A percentile compares a stretch with the other conserved stretches of the same genome.
Evolutionary conservation across 2,113 vertebrate genomes (phyloP).

Genomic region (Osmerus eperlanus): DNA sequence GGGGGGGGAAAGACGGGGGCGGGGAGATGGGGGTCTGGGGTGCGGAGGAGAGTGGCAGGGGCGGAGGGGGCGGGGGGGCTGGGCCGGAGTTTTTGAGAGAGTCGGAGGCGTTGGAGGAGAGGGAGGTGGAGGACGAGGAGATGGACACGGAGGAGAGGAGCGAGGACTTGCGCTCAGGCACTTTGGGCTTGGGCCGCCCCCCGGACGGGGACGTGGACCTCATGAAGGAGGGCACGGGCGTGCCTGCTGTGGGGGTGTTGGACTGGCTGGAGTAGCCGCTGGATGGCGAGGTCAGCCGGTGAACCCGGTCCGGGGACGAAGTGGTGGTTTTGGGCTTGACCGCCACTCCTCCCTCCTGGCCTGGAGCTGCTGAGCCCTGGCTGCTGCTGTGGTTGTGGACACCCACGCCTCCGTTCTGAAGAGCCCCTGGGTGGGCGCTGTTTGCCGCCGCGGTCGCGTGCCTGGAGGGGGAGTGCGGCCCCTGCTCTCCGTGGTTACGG

Average conservation of each 20-base stretch:
- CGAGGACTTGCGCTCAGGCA: slow-evolving; percentile 95
- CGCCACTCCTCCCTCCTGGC: slow-evolving; percentile 47
- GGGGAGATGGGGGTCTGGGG: slow-evolving; percentile 54
- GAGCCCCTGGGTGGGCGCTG: slow-evolving; percentile 54
- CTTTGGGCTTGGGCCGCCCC: slow-evolving; percentile 82
- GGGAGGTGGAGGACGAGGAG: slow-evolving; percentile 93
- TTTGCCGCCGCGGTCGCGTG: slow-evolving; percentile 37
- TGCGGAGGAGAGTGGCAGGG: slow-evolving; percentile 36
- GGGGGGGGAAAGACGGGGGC: slow-evolving; percentile 53
- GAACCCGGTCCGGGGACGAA: slow-evolving; percentile 86
- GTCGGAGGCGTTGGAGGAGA: slow-evolving; percentile 91
- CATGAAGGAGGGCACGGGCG: slow-evolving; percentile 85
- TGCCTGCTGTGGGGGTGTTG: slow-evolving; percentile 93
- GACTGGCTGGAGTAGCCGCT: slow-evolving; percentile 98
- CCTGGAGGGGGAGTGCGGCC: slow-evolving; percentile 57
- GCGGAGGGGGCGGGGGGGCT: slow-evolving; percentile 56
- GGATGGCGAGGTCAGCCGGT: slow-evolving; percentile 90
- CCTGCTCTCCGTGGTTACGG: slow-evolving; percentile 65
- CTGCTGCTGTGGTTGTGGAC: slow-evolving; percentile 56
- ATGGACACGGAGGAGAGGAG: slow-evolving; percentile 87
- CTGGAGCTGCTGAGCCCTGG: slow-evolving; percentile 57
- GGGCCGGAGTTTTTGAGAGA: slow-evolving; percentile 70
- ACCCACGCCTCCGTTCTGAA: slow-evolving; percentile 60
- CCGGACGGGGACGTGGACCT: slow-evolving; percentile 81
- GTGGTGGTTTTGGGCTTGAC: slow-evolving; percentile 75